Evolutionary conservation across 2,797 vertebrate species (phyloP), one percentile per base, ranked within the genome.

Genomic region (Bryconaethiops microstoma): DNA sequence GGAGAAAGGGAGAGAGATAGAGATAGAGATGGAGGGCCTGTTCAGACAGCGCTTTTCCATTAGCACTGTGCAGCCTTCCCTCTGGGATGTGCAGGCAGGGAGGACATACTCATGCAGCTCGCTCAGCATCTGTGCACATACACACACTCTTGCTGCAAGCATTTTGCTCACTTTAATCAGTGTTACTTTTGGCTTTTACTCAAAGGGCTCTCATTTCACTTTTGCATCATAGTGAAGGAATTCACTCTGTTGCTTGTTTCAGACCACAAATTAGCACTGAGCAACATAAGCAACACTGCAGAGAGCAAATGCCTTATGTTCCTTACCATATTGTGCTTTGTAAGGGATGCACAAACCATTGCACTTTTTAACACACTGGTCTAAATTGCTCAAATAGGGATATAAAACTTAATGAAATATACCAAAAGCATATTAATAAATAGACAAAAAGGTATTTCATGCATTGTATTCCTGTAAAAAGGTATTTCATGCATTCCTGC

Each of bases 31-130:
- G 7, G 69, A 72, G 63, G 67, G 74, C 79, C 69, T 79, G 81
- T 80, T 79, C 69, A 82, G 69, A 83, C 82, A 82, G 70, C 57
- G 35, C 73, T 76, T 74, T 81, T 83, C 78, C 74, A 85, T 85
- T 85, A 83, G 76, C 69, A 83, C 39, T 39, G 48, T 74, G 74
- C 48, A 35, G 50, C 29, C 7, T 81, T 85, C 74, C 73, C 83
- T 79, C 42, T 74, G 64, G 64, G 60, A 79, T 23, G 29, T 62
- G 74, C 52, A 76, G 65, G 62, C 55, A 55, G 62, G 35, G 71
- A 67, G 29, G 67, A 77, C 40, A 42, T 35, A 67, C 45, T 55
- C 80, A 23, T 72, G n/a, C 65, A 48, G 74, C 63, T 80, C 42
- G 63, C 70, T 42, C 57, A 78, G 42, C 29, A 73, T 55, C 75